A percentile compares a stretch with the other conserved stretches of the same genome.
Conservation (phyloP, 2,797 vertebrate genomes). For the Serranus cabrilla region DNA sequence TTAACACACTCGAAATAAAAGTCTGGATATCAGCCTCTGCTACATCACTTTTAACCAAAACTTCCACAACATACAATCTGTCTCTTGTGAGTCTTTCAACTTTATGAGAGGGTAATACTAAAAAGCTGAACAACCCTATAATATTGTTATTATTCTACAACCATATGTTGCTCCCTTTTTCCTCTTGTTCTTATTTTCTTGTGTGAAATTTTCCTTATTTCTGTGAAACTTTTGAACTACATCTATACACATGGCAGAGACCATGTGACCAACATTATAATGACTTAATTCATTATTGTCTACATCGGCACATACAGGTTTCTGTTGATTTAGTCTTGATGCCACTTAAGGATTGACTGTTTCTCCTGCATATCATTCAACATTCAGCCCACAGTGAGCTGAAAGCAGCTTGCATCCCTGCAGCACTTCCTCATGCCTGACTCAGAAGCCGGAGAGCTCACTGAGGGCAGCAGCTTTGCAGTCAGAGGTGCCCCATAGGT, state of each 20-base stretch:
- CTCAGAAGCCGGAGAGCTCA: slow-evolving; percentile 42
- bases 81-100: neutral
- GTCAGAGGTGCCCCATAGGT: slow-evolving; percentile 68
- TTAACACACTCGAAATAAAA: neutral
- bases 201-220: neutral
- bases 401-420: slow-evolving; percentile 6
- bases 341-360: neutral
- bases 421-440: slow-evolving; percentile 36
- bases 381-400: slow-evolving; percentile 1
- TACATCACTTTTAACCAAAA: neutral
- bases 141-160: neutral
- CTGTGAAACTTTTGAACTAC: neutral
- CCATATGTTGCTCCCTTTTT: neutral
- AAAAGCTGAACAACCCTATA: neutral
- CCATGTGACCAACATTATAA: neutral
- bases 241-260: neutral
- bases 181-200: neutral
- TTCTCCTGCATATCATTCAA: neutral
- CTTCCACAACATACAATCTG: too few relatives aligned
- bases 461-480: slow-evolving; percentile 33
- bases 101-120: neutral
- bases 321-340: neutral
- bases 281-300: neutral
- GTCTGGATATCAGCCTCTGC: neutral
- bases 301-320: neutral